phyloP scores from a whole-genome alignment of 2,113 vertebrate species.

The Ammodramus savannarum region DNA sequence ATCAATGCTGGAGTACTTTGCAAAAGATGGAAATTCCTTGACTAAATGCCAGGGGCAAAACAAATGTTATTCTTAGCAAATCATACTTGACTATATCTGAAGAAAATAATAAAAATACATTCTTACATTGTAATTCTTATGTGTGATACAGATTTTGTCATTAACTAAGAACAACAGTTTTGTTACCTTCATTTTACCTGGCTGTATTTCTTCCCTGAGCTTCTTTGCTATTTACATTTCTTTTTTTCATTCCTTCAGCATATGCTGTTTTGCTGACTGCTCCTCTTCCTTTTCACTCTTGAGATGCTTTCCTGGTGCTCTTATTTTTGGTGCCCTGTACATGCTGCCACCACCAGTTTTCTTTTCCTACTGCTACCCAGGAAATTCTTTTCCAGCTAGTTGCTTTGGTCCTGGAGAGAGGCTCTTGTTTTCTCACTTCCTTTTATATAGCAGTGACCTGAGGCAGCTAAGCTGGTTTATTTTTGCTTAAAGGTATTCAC shows the following conservation, averaged over 20 bases:
- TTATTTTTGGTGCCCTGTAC: constrained; percentile 41
- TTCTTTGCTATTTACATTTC: not conserved
- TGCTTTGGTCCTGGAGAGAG: constrained; percentile 61
- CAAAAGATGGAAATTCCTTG: not conserved
- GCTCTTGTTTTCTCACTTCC: constrained; percentile 60
- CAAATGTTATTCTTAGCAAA: not conserved
- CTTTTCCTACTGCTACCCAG: constrained; percentile 46
- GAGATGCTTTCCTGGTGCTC: constrained; percentile 38
- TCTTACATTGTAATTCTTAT: not conserved
- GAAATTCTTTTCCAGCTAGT: constrained; percentile 62
- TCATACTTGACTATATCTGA: not conserved
- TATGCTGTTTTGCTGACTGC: not conserved
- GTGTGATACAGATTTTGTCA: not conserved
- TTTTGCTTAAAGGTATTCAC: constrained; percentile 66
- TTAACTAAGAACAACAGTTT: not conserved
- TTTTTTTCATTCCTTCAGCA: not conserved
- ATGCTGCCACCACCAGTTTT: constrained; percentile 40
- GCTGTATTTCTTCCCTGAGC: not conserved
- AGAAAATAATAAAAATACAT: not conserved
- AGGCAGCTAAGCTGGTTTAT: constrained; percentile 55
- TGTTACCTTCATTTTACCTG: not conserved
- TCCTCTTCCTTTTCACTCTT: constrained; percentile 15
- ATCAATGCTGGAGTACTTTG: not conserved
- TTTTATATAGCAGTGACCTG: constrained; percentile 60
- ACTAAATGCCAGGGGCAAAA: not conserved